Evolutionary conservation across 2,797 vertebrate genomes (phyloP).

Genomic region (Tragelaphus oryx): DNA sequence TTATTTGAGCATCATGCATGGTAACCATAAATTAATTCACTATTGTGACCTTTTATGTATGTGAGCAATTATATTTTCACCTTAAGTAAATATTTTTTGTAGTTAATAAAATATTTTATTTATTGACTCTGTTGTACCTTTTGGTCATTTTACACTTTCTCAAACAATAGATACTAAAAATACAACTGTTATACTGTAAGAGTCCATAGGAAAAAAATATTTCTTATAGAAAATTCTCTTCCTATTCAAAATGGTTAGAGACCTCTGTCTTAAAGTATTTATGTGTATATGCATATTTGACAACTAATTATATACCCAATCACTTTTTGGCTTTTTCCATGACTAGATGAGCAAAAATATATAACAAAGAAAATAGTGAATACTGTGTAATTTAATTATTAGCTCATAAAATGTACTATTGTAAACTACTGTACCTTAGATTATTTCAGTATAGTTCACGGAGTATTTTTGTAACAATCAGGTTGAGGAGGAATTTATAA

Average conservation of each 20-base stretch:
- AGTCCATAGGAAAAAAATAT: neutral
- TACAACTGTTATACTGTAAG: neutral
- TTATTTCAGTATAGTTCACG: neutral
- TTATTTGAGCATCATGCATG: neutral
- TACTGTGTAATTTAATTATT: neutral
- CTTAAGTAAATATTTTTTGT: neutral
- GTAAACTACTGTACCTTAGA: neutral
- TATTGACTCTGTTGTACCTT: neutral
- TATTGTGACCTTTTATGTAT: neutral
- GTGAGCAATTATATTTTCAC: neutral
- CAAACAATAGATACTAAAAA: neutral
- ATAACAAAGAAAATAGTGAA: neutral
- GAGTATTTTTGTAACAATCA: neutral
- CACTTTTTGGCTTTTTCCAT: neutral
- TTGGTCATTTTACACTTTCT: neutral
- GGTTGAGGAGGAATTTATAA: neutral
- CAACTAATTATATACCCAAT: neutral
- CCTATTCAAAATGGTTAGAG: neutral
- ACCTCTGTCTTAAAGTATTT: neutral
- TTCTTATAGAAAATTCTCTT: neutral
- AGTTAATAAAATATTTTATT: conserved; percentile 4
- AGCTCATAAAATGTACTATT: neutral
- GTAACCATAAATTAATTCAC: neutral
- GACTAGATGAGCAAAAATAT: neutral
- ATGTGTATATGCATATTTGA: neutral